phyloP scores from a whole-genome alignment of 2,888 invertebrate species.

The Pyralis farinalis region DNA sequence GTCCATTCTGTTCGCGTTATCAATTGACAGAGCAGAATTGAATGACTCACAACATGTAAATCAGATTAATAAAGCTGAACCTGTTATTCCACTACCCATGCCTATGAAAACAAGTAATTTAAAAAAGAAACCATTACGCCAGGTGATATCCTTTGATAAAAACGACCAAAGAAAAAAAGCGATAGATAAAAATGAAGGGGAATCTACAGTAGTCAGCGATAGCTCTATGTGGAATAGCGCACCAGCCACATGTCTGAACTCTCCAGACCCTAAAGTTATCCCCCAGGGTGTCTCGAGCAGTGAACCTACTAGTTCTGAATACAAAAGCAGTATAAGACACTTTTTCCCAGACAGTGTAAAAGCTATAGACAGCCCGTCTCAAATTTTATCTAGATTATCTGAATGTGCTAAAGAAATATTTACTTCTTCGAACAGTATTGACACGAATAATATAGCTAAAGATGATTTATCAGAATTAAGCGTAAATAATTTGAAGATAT shows the following conservation, averaged over 20 bases:
- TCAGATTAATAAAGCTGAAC: conserved; percentile 79
- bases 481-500: conserved; percentile 68
- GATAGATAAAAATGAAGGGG: conserved; percentile 31
- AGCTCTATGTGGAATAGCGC: conserved; percentile 76
- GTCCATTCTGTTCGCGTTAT: conserved; percentile 95
- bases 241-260: conserved; percentile 83
- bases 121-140: conserved; percentile 66
- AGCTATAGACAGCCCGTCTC: conserved; percentile 67
- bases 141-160: conserved; percentile 77
- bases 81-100: conserved; percentile 85
- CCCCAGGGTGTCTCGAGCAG: conserved; percentile 54
- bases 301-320: conserved; percentile 70
- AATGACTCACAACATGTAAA: conserved; percentile 80
- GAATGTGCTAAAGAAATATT: conserved; percentile 78
- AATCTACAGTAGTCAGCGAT: conserved; percentile 29
- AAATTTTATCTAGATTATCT: conserved; percentile 67
- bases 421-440: conserved; percentile 67
- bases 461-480: conserved; percentile 66
- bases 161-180: conserved; percentile 42
- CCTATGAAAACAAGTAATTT: conserved; percentile 76
- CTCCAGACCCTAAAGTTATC: conserved; percentile 68
- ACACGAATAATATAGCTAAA: conserved; percentile 53
- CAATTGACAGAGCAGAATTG: conserved; percentile 92
- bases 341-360: conserved; percentile 73
- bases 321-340: conserved; percentile 57